Evolutionary conservation across 2,888 invertebrate genomes (phyloP), one percentile per base, ranked within the genome.

Genomic region (Sinhomidia bicolor): DNA sequence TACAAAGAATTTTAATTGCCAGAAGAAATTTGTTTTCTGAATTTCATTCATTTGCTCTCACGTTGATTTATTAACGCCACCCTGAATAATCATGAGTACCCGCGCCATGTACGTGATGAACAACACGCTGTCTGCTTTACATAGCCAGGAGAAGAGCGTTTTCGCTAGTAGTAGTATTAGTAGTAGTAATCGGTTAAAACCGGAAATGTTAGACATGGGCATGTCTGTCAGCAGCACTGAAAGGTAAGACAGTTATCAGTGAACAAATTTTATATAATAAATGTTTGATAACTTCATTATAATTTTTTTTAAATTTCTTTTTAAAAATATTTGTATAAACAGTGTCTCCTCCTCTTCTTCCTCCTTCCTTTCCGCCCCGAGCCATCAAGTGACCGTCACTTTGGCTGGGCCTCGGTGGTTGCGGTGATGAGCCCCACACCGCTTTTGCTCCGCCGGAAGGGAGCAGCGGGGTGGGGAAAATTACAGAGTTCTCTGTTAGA

Each of bases 391-490:
- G 32, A 85, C 84, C 89, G 74, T 85, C 89, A 85, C 89, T 81
- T 85, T 89, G 85, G 89, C 85, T 47, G 89, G 84, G 98, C 98
- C 98, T 98, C 98, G 97, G 98, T 98, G 97, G 97, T 98, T 98
- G 97, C 99, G 98, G 98, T 99, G 99, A 99, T 98, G 98, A 96
- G 96, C 98, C 98, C 97, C 97, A 96, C 95, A 96, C 96, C 95
- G 96, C 96, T 95, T 95, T 95, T 93, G 95, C 95, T 93, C 93
- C 93, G 92, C 93, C 93, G 94, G 95, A 94, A 95, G 94, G 95
- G 95, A 95, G 95, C 95, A 95, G 95, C 95, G 95, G 95, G 94
- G 95, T 95, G 95, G 95, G 95, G 95, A 95, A 95, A 94, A 94
- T 94, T 93, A 95, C 94, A 95, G 95, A 95, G 95, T 95, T 95